These are phyloP conservation scores for Lutraria lutraria DNA, from an alignment of 2,888 invertebrate genomes.

Conservation along the genomic window DNA sequence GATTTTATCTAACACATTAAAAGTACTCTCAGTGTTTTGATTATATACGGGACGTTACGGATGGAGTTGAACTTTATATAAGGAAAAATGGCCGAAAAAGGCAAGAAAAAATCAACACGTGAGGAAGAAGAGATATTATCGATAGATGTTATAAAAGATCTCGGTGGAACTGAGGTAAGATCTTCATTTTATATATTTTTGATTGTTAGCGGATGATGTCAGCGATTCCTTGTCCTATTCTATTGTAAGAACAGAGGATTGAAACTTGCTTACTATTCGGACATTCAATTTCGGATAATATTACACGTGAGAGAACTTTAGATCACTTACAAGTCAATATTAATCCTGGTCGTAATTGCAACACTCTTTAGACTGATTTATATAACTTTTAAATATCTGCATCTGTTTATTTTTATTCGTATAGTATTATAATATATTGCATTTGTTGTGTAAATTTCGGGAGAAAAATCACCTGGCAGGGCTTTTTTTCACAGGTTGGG, in stretches of 20 bases:
- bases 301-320: neutral
- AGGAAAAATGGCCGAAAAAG: constrained; percentile 42
- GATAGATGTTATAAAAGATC: constrained; percentile 51
- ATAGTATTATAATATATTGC: too few relatives aligned
- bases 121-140: constrained; percentile 29
- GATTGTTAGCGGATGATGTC: neutral
- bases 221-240: neutral
- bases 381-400: too few relatives aligned
- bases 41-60: neutral
- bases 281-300: neutral
- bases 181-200: neutral
- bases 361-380: too few relatives aligned
- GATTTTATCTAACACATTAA: too few relatives aligned
- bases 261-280: neutral
- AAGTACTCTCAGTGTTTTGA: too few relatives aligned
- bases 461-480: too few relatives aligned
- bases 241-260: too few relatives aligned
- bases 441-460: too few relatives aligned
- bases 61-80: neutral
- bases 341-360: too few relatives aligned
- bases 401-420: too few relatives aligned
- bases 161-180: constrained; percentile 69
- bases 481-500: too few relatives aligned
- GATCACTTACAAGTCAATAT: too few relatives aligned
- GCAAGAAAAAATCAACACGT: constrained; percentile 38